phyloP scores from a whole-genome alignment of 2,888 invertebrate genomes.

The Phaedon cochleariae region DNA sequence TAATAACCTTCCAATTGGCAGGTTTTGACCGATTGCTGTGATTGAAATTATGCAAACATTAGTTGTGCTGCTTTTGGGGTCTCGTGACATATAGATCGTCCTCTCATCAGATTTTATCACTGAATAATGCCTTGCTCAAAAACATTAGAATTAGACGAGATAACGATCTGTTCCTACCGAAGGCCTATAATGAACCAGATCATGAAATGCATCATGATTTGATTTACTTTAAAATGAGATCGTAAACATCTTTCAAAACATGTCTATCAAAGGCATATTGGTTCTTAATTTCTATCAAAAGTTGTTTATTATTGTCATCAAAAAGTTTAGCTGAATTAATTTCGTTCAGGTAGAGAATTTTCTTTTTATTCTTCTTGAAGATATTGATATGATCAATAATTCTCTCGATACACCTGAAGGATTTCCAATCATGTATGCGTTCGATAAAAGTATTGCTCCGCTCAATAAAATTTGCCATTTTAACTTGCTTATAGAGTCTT shows the following conservation, averaged over 20 bases:
- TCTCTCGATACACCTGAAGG: constrained; percentile 20
- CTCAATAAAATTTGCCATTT: constrained; percentile 43
- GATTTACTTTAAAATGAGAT: neutral
- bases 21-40: no score
- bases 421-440: constrained; percentile 32
- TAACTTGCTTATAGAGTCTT: constrained; percentile 43
- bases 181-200: no score
- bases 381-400: constrained; percentile 29
- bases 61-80: no score
- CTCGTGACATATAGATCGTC: no score
- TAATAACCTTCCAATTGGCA: no score
- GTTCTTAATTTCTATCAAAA: constrained; percentile 30
- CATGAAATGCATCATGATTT: no score
- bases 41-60: no score
- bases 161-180: no score
- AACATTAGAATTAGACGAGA: no score
- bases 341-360: constrained; percentile 26
- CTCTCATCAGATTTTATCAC: no score
- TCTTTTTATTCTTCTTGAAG: constrained; percentile 33
- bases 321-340: constrained; percentile 24
- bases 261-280: constrained; percentile 17
- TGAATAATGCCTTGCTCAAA: no score
- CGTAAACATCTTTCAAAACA: constrained; percentile 20
- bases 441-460: constrained; percentile 39
- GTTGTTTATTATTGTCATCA: constrained; percentile 39